phyloP scores from a whole-genome alignment of 2,888 invertebrate species.

The Apotomis turbidana region DNA sequence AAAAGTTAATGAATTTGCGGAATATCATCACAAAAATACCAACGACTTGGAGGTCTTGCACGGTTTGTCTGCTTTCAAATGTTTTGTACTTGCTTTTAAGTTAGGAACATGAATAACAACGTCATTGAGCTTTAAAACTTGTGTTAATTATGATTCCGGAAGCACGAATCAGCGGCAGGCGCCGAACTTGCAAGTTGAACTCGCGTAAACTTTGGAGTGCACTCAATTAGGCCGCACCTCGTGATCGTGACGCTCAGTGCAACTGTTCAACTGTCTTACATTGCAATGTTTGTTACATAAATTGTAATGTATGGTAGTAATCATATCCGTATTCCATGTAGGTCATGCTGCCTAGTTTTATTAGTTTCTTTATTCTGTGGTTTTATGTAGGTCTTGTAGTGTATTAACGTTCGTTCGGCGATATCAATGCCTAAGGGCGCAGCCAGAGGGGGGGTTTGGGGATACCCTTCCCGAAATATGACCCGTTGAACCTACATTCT shows the following conservation, averaged over 20 bases:
- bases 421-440: too few relatives aligned
- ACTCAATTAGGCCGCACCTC: slow-evolving; percentile 15
- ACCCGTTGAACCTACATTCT: too few relatives aligned
- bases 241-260: not conserved
- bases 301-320: too few relatives aligned
- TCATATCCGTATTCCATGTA: too few relatives aligned
- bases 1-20: slow-evolving; percentile 14
- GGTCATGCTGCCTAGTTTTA: too few relatives aligned
- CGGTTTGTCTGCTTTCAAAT: too few relatives aligned
- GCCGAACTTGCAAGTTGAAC: not conserved
- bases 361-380: too few relatives aligned
- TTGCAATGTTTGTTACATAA: not conserved
- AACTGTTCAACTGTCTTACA: not conserved
- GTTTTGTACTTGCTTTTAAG: not conserved
- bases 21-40: not conserved
- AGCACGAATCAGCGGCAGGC: not conserved
- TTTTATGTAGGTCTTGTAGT: too few relatives aligned
- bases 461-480: too few relatives aligned
- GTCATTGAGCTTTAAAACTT: not conserved
- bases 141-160: not conserved
- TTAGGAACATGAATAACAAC: not conserved
- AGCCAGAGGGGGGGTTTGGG: too few relatives aligned
- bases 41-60: too few relatives aligned
- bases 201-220: slow-evolving; percentile 13
- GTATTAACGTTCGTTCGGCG: too few relatives aligned